These are phyloP conservation scores for Oscheius sp. DNA, from an alignment of 2,888 invertebrate species.

Conservation along the genomic window DNA sequence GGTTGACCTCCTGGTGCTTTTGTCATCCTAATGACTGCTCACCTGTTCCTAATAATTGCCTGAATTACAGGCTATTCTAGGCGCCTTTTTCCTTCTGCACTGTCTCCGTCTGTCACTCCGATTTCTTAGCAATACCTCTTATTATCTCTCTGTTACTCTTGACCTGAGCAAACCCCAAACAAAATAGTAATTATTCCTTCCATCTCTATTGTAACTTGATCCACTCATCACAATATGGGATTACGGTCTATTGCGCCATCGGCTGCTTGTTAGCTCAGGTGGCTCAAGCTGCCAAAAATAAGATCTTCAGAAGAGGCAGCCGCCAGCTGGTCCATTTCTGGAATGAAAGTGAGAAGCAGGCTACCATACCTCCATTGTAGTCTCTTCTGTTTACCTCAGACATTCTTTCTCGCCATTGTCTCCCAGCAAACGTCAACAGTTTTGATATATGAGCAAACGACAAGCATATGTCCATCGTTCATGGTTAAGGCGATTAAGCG, in stretches of 20 bases:
- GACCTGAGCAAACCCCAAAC: background rate
- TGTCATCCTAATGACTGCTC: constrained; percentile 29
- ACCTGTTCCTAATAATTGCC: constrained; percentile 33
- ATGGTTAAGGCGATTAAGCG: constrained; percentile 32
- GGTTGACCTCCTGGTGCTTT: constrained; percentile 9
- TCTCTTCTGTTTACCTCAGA: background rate
- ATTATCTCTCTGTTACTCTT: background rate
- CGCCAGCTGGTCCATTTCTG: background rate
- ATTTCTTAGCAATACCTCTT: constrained; percentile 10
- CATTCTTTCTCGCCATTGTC: background rate
- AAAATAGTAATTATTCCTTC: background rate
- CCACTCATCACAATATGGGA: constrained; percentile 20
- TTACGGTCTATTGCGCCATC: constrained; percentile 28
- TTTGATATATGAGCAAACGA: constrained; percentile 31
- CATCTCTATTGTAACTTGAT: constrained; percentile 9
- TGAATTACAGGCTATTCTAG: constrained; percentile 27
- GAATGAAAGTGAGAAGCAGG: too few species aligned
- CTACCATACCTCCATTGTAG: background rate
- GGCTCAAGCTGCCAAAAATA: constrained; percentile 15
- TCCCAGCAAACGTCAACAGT: constrained; percentile 15
- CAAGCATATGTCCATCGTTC: constrained; percentile 32
- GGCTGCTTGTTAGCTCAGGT: constrained; percentile 24
- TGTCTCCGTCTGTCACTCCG: constrained; percentile 21
- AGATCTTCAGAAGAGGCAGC: background rate
- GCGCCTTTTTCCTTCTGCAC: constrained; percentile 22